Conservation (phyloP, 2,888 invertebrate genomes). For the Eurois occulta region DNA sequence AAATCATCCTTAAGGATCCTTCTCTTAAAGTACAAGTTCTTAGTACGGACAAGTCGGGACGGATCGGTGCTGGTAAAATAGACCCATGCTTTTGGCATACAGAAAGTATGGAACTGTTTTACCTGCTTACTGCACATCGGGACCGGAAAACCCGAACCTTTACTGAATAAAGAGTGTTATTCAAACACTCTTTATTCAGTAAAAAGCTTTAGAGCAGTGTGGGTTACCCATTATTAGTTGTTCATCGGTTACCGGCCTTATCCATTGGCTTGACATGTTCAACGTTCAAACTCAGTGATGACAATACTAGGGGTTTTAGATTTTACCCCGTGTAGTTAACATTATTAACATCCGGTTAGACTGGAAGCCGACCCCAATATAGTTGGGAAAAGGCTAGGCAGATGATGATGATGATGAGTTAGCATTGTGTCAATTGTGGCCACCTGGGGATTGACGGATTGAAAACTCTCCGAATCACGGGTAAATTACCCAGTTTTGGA, state of each 20-base stretch:
- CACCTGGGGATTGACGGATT: not conserved
- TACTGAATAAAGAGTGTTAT: too few species aligned
- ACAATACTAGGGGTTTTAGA: not conserved
- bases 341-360: too few species aligned
- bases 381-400: too few species aligned
- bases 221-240: not conserved
- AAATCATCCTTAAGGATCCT: not conserved
- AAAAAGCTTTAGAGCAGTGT: not conserved
- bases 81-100: not conserved
- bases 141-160: not conserved
- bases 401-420: too few species aligned
- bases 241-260: not conserved
- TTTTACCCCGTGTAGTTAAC: not conserved
- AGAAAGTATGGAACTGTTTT: not conserved
- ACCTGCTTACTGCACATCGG: not conserved
- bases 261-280: not conserved
- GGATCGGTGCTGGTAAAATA: not conserved
- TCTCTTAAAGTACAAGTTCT: not conserved
- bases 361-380: too few species aligned
- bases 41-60: not conserved
- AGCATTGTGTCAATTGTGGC: not conserved
- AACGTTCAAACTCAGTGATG: not conserved
- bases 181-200: not conserved
- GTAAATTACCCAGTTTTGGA: not conserved
- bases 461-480: slow-evolving; percentile 1